Evolutionary conservation across 2,888 invertebrate genomes (phyloP), one percentile per base, ranked within the genome.

Genomic region (Eucera pruinosa): DNA sequence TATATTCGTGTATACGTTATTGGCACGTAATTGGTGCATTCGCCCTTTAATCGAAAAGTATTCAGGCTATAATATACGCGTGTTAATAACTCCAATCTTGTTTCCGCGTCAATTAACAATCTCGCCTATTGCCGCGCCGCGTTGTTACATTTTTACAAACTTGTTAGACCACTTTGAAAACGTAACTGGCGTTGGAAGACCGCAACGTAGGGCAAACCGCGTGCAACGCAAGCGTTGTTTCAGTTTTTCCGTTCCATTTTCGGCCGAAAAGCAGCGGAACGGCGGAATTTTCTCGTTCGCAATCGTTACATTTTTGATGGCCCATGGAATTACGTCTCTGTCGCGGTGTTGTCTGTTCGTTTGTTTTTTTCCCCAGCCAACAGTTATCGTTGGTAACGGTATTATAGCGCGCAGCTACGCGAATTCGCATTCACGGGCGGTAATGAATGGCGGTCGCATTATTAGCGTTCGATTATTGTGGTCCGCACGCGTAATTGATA

Each of bases 401-500:
- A 57, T 71, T 50, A 57, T 57, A 36, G 33, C 36, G 36, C n/a
- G 41, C n/a, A 18, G 18, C 52, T 43, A 13, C 39, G 41, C 7
- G 57, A 67, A 67, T 67, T 57, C 36, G 67, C 70, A 48, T 66
- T 13, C 30, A 39, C n/a, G 36, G 15, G 6, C 2, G 30, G 70
- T 66, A 48, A 70, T 66, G 62, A 66, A 66, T 57, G 70, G 45
- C 55, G 27, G 52, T 55, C 47, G 11, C 54, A 39, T 70, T 70
- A 70, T 57, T 57, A 57, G 47, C 18, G 41, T 23, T 7, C 48
- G 70, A 66, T 70, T 70, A 70, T 70, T 1, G 54, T 23, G 39
- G 54, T 20, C 69, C 20, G 6, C 41, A 50, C 20, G 54, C 54
- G 65, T 64, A 55, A 70, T 70, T 70, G 65, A 70, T 65, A 55